Base-by-base conservation (phyloP, 2,113 vertebrate genomes). In the Sterrhoptilus dennistouni region DNA sequence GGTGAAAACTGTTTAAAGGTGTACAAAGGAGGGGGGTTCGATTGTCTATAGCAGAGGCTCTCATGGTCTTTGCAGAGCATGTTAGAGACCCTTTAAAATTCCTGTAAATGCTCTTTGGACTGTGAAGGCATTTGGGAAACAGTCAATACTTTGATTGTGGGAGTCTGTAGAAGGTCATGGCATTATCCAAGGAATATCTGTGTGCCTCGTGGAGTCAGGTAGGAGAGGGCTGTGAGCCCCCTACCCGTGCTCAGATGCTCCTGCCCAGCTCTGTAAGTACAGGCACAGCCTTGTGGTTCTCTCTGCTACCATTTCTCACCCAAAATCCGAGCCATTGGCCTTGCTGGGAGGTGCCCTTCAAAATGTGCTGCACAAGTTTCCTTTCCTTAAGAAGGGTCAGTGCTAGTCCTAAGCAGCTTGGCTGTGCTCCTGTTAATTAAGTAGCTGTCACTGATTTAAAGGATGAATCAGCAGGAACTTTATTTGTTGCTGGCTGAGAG, bases 381-480 rank as follows among this genome's bases (percentile, higher is more conserved):
- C 65, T 75, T 83, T 87, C 56, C 74, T 95, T 90, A 88, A 94
- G 91, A 80, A 85, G 42, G 78, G 84, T 83, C 89, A 91, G 56
- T 22, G 65, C 68, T 64, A 74, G 91, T 70, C 69, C 69, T 96
- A 84, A 95, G 85, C 79, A 82, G 83, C 83, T 93, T 95, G 68
- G 49, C 94, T 91, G n/a, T 63, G 47, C 52, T 54, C 59, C 83
- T 95, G 45, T 89, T 95, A 81, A 93, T 96, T 94, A 93, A 90
- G 86, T 79, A 93, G 90, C 87, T 91, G 85, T 87, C 91, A 85
- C 50, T 78, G 61, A 75, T 90, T 94, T 75, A 94, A 87, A 92
- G 68, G 87, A 95, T 95, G 94, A 95, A 93, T 95, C 86, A 93
- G 70, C 86, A 93, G 63, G 79, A 38, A 24, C 54, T 93, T 94